Base-by-base conservation (phyloP, 2,888 invertebrate species). In the Parapristionchus giblindavisi region DNA sequence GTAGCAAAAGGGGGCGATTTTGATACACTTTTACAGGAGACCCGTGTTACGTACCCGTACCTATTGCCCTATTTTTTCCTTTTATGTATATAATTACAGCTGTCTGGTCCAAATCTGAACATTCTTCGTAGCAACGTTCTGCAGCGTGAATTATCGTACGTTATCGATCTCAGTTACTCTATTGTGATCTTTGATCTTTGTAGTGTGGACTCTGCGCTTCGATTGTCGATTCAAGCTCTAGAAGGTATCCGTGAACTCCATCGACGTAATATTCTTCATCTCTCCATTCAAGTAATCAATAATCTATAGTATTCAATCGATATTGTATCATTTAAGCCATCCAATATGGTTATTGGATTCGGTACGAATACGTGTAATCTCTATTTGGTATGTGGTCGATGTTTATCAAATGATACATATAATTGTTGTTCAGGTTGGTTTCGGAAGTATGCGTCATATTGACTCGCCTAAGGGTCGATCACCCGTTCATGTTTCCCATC, bases 131-230 rank as follows among this genome's bases (percentile, higher is more conserved):
- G 66, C 66, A 66, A 66, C 32, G n/a, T 66, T 24, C 43, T 66
- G 32, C 48, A 66, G 66, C 27, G 66, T 17, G 66, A 66, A 51
- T 66, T 66, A 48, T 51, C 48, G 66, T 66, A 3, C 11, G 66
- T 66, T 21, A 6, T n/a, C 8, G 17, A 21, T 21, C 43, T 51
- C 43, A 4, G 21, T 21, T 43, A 11, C 17, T 4, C 11, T 27
- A n/a, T n/a, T n/a, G n/a, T 66, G 51, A 66, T 66, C 51, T 43
- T 43, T 48, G 66, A 66, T 63, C 63, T 63, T n/a, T n/a, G n/a
- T n/a, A 66, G 66, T 32, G 29, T 66, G 32, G 66, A 66, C 34
- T 51, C 48, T 29, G 48, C 66, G 4, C 27, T 66, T 43, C 66
- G 66, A n/a, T n/a, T 66, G 11, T 29, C 48, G 21, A 29, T 66